Evolutionary conservation across 2,888 invertebrate species (phyloP), one percentile per base, ranked within the genome.

Genomic region (Hermodice carunculata): DNA sequence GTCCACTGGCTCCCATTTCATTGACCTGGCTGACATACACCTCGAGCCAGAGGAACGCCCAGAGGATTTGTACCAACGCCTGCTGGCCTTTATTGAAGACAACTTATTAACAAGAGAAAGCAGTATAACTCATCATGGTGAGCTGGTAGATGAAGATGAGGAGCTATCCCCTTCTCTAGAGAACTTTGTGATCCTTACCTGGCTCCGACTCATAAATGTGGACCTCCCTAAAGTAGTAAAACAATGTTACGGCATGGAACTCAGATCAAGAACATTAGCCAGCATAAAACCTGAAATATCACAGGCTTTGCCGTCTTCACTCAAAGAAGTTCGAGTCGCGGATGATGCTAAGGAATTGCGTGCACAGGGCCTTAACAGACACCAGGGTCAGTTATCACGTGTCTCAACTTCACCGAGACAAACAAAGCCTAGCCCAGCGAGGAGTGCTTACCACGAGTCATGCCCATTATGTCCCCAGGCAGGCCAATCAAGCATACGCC

Each of bases 81-180:
- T 75, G 1, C 49, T 43, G n/a, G 67, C 70, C 11, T 73, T 73
- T 49, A 40, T 66, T 4, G 68, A 75, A 19, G 75, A 74, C 51
- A 71, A 64, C 34, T 44, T 73, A 1, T 29, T 73, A 11, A 40
- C 34, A 34, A 31, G 32, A 2, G 60, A 58, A n/a, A 64, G 71
- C 22, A 51, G 57, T 17, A 63, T 66, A 6, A 44, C 61, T 14
- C 74, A 74, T 29, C 69, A 72, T 52, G 70, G 68, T 1, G 67
- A 67, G 22, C 40, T 46, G 4, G 52, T 60, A 28, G 32, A 22
- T 14, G 29, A 17, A 11, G 68, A 74, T 44, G 68, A 68, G 29
- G 70, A 74, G 24, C 1, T 72, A 4, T 56, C 67, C 2, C 69
- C 70, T 0, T 40, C 70, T n/a, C 37, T 73, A 4, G 70, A 74